Evolutionary conservation across 1,140 invertebrate species (phyloP).

Genomic region (Sitophilus oryzae): DNA sequence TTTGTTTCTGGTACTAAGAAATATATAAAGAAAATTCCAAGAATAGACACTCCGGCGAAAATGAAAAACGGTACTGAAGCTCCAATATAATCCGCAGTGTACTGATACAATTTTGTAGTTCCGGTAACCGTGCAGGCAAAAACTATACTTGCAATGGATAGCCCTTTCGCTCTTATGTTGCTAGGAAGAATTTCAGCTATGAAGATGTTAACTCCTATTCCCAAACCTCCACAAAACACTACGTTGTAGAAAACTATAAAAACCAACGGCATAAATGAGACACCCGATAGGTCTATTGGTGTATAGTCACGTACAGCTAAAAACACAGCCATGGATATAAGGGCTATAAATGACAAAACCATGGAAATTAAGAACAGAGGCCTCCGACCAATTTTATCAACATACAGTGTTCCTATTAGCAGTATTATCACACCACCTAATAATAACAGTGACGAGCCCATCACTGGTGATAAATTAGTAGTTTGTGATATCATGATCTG

Average conservation of each 20-base stretch:
- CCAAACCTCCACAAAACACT: constrained; percentile 29
- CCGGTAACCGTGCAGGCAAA: constrained; percentile 34
- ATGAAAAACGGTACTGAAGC: constrained; percentile 45
- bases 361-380: constrained; percentile 27
- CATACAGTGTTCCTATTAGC: constrained; percentile 43
- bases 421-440: constrained; percentile 63
- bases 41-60: constrained; percentile 43
- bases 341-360: constrained; percentile 11
- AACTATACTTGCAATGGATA: constrained; percentile 29
- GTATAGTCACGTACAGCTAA: constrained; percentile 29
- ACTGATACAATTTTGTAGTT: constrained; percentile 48
- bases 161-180: constrained; percentile 35
- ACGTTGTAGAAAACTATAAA: constrained; percentile 31
- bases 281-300: constrained; percentile 8
- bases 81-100: constrained; percentile 43
- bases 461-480: constrained; percentile 39
- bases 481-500: constrained; percentile 49
- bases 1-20: constrained; percentile 33
- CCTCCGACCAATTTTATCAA: constrained; percentile 29
- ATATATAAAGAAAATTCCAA: constrained; percentile 46
- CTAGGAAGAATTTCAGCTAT: constrained; percentile 34
- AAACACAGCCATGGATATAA: constrained; percentile 25
- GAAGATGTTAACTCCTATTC: constrained; percentile 27
- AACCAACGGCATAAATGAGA: constrained; percentile 35
- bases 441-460: constrained; percentile 50